Base-by-base conservation (phyloP, 2,797 vertebrate species). In the Botia kubotai region DNA sequence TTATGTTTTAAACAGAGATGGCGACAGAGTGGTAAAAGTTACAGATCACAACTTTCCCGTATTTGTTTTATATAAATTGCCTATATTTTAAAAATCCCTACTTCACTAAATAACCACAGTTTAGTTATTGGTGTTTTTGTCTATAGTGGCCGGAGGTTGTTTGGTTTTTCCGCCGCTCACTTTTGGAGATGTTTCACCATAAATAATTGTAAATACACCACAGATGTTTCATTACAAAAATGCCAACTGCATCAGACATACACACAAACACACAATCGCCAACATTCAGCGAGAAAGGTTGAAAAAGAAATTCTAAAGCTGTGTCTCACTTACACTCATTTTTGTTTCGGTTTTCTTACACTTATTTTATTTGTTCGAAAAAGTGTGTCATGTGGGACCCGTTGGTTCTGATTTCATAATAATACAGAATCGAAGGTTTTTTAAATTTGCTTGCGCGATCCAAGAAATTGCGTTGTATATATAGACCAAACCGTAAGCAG, bases 201-300 rank as follows among this genome's bases (percentile, higher is more conserved):
- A 78, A 78, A 62, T 62, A 36, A 71, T 52, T 43, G 16, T 23
- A 60, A 78, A 70, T 48, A 10, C 67, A 70, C 6, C 17, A 16
- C 76, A 78, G 76, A 71, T 62, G 76, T 71, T 50, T 78, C 67
- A 62, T 62, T 50, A 71, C 12, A 58, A 53, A 68, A 75, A 60
- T 68, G 55, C 23, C 52, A 67, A 33, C 78, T 53, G 14, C 60
- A 48, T 57, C 16, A 60, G 21, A 58, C 17, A 17, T 57, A 65
- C 52, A 36, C 71, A 65, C 13, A 75, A 52, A 72, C 65, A 69
- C 75, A 67, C 39, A 66, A 60, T 21, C 23, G 2, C 48, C n/a
- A 43, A 36, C 52, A 36, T n/a, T 19, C 10, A 69, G 8, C n/a
- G 26, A 23, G 2, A 69, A n/a, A 52, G 17, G 12, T 52, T 52